Conservation (phyloP, 2,113 vertebrate genomes). For the Pterocles orientalis region DNA sequence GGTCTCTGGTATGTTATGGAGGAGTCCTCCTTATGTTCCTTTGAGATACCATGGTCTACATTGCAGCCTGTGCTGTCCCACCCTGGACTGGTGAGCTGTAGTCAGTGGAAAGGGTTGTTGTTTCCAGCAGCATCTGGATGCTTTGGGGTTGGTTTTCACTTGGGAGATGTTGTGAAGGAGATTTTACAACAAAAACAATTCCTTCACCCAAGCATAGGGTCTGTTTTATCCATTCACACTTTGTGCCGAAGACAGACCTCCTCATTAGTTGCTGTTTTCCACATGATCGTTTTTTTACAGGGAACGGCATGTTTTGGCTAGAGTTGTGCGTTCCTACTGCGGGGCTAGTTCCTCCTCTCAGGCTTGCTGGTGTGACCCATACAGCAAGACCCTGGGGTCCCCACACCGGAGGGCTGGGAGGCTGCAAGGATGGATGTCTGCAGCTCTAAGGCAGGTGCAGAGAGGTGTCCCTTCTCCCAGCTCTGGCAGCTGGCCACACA, state of each 20-base stretch:
- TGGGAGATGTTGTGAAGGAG: background rate
- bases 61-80: background rate
- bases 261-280: constrained; percentile 16
- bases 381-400: fast-evolving
- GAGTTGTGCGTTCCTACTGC: background rate
- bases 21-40: background rate
- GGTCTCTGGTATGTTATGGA: background rate
- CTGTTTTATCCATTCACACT: constrained; percentile 49
- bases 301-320: background rate
- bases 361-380: background rate
- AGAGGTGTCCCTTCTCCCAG: background rate
- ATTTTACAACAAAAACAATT: constrained; percentile 40
- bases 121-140: background rate
- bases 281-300: background rate
- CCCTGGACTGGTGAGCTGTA: background rate
- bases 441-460: background rate
- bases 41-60: background rate
- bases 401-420: fast-evolving
- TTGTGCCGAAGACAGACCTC: background rate
- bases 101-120: background rate
- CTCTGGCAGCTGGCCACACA: background rate
- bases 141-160: constrained; percentile 35
- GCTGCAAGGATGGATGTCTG: background rate
- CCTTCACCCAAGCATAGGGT: background rate
- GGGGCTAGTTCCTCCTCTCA: background rate